Evolutionary conservation across 2,888 invertebrate species (phyloP).

Genomic region (Parnassius smintheus): DNA sequence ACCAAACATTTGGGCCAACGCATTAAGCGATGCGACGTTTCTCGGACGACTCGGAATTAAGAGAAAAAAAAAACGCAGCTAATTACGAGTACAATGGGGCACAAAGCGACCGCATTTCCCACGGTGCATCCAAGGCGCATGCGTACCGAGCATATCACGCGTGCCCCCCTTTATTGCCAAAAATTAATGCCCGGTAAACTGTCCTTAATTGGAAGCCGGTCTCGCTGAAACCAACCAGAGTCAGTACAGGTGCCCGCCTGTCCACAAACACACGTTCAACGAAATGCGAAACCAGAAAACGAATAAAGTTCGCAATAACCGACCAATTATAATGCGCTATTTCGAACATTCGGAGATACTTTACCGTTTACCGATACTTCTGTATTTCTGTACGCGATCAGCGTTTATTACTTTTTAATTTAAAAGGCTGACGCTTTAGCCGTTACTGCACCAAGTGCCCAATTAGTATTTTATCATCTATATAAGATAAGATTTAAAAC

Average conservation of each 20-base stretch:
- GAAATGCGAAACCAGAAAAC: slow-evolving; percentile 59
- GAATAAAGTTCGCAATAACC: slow-evolving; percentile 60
- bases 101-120: slow-evolving; percentile 78
- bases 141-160: slow-evolving; percentile 56
- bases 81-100: slow-evolving; percentile 76
- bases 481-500: slow-evolving; percentile 21
- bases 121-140: slow-evolving; percentile 70
- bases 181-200: slow-evolving; percentile 80
- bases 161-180: slow-evolving; percentile 73
- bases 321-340: slow-evolving; percentile 67
- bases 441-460: slow-evolving; percentile 12
- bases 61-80: slow-evolving; percentile 63
- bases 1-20: slow-evolving; percentile 64
- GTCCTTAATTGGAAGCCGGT: slow-evolving; percentile 73
- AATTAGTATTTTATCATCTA: slow-evolving; percentile 6
- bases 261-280: slow-evolving; percentile 56
- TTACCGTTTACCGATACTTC: slow-evolving; percentile 39
- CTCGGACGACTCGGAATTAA: slow-evolving; percentile 58
- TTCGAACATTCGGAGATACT: slow-evolving; percentile 57
- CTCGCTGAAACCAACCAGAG: slow-evolving; percentile 57
- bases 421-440: slow-evolving; percentile 54
- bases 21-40: slow-evolving; percentile 72
- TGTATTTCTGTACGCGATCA: slow-evolving; percentile 46
- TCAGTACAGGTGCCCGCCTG: slow-evolving; percentile 39
- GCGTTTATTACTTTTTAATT: slow-evolving; percentile 69